Conservation (phyloP, 2,797 vertebrate species). For the Synaphobranchus kaupii region DNA sequence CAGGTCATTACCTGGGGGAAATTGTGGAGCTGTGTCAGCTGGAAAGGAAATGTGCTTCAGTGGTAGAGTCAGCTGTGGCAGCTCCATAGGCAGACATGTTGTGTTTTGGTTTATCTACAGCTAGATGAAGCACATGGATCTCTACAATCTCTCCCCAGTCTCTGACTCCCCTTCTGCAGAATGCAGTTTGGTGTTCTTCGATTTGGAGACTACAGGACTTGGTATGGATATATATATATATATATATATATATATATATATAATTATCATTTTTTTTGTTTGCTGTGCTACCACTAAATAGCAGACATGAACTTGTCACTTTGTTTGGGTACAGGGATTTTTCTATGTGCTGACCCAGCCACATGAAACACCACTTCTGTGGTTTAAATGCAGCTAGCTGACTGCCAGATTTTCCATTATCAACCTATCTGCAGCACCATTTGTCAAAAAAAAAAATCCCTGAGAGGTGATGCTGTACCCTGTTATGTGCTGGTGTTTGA, state of each 20-base stretch:
- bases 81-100: no score
- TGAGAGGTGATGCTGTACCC: not conserved
- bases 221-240: no score
- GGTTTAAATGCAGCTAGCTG: not conserved
- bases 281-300: not conserved
- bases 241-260: no score
- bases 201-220: conserved; percentile 75
- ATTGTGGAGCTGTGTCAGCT: not conserved
- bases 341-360: not conserved
- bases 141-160: not conserved
- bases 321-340: not conserved
- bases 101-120: not conserved
- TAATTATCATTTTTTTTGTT: no score
- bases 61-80: not conserved
- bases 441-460: not conserved
- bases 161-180: not conserved
- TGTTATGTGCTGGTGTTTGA: not conserved
- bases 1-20: not conserved
- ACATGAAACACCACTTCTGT: not conserved
- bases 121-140: not conserved
- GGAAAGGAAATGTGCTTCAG: not conserved
- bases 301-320: not conserved
- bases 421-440: not conserved
- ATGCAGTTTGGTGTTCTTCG: conserved; percentile 68
- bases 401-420: not conserved